phyloP scores from a whole-genome alignment of 2,888 invertebrate genomes.

The Lithophane ornitopus region DNA sequence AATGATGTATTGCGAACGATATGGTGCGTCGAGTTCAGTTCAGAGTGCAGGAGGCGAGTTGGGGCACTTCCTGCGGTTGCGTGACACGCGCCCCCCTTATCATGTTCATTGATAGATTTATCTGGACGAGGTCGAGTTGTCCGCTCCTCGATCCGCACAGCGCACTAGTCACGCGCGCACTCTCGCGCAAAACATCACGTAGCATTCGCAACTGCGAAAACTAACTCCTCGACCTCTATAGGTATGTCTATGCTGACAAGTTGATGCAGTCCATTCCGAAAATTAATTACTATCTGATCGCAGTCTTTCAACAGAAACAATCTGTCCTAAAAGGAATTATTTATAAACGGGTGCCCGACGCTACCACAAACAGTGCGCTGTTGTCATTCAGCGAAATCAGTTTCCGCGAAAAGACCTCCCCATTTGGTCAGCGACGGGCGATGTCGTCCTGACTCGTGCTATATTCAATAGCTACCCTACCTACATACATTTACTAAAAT shows the following conservation, averaged over 20 bases:
- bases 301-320: constrained; percentile 58
- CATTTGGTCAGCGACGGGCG: constrained; percentile 70
- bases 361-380: constrained; percentile 69
- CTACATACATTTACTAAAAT: constrained; percentile 6
- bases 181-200: constrained; percentile 61
- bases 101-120: constrained; percentile 89
- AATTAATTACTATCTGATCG: constrained; percentile 45
- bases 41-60: constrained; percentile 81
- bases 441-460: constrained; percentile 48
- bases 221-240: constrained; percentile 1
- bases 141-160: constrained; percentile 69
- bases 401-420: constrained; percentile 75
- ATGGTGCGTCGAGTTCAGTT: constrained; percentile 73
- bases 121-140: constrained; percentile 86
- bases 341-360: constrained; percentile 67
- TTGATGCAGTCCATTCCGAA: constrained; percentile 29
- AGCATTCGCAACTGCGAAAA: constrained; percentile 34
- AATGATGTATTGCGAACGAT: constrained; percentile 73
- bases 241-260: constrained; percentile 5
- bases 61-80: constrained; percentile 85
- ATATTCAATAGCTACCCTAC: constrained; percentile 25
- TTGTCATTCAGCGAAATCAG: constrained; percentile 77
- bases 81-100: constrained; percentile 87
- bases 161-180: constrained; percentile 71
- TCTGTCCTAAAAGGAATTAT: constrained; percentile 61